Percentiles rank a stretch among this genome's conserved stretches.
phyloP scores from a whole-genome alignment of 2,113 vertebrate species.

The Mobula hypostoma region DNA sequence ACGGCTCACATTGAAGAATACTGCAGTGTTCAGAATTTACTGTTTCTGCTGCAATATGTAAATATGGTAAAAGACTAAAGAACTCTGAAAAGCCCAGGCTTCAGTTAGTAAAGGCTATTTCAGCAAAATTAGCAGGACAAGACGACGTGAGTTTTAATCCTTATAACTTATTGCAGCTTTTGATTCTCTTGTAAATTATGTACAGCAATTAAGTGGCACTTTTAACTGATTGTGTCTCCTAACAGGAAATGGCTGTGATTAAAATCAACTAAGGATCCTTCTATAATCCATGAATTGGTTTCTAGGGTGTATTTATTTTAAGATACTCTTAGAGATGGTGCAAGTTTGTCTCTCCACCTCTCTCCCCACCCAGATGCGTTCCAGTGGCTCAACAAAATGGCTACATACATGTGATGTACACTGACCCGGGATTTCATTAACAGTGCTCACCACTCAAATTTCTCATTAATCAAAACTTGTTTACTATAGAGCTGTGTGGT shows the following conservation, averaged over 20 bases:
- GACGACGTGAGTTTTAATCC: not conserved
- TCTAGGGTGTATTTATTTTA: not conserved
- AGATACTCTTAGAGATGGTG: not conserved
- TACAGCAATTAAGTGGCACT: not conserved
- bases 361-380: not conserved
- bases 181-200: not conserved
- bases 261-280: not conserved
- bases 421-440: too few species aligned
- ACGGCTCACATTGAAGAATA: not conserved
- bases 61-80: not conserved
- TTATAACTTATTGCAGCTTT: not conserved
- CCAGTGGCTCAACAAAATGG: not conserved
- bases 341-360: not conserved
- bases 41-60: not conserved
- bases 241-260: not conserved
- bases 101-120: not conserved
- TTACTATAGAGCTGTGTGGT: too few species aligned
- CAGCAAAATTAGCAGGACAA: not conserved
- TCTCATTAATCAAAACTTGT: too few species aligned
- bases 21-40: not conserved
- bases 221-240: not conserved
- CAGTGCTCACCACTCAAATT: too few species aligned
- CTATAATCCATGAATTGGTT: not conserved
- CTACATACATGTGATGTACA: not conserved
- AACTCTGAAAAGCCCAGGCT: not conserved